Percentiles rank a stretch among this genome's conserved stretches.
Conservation (phyloP, 2,113 vertebrate species). For the Caranx melampygus region DNA sequence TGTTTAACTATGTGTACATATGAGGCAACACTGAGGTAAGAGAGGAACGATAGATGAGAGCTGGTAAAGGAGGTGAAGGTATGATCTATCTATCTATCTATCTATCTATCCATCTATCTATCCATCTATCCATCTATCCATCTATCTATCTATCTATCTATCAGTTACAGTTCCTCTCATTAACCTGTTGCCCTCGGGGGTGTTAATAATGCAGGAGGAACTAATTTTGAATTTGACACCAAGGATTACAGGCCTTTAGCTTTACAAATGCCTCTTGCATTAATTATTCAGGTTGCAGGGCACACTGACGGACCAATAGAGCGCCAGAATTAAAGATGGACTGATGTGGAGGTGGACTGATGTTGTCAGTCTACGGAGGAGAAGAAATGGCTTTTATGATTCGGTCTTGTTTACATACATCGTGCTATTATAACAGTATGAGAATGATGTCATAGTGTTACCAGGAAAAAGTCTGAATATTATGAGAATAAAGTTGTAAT, state of each 20-base stretch:
- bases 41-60: neutral
- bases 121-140: constrained; percentile 29
- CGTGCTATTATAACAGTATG: no score
- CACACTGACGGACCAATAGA: constrained; percentile 75
- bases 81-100: constrained; percentile 18
- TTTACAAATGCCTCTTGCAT: constrained; percentile 89
- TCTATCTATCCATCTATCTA: constrained; percentile 32
- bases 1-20: constrained; percentile 66
- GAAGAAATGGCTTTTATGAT: no score
- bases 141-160: constrained; percentile 63
- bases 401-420: no score
- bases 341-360: constrained; percentile 70
- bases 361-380: neutral
- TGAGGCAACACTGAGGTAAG: constrained; percentile 27
- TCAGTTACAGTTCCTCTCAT: constrained; percentile 60
- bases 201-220: constrained; percentile 89
- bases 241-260: constrained; percentile 87
- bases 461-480: no score
- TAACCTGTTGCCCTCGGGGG: constrained; percentile 73
- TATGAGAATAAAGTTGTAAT: no score
- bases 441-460: no score
- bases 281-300: constrained; percentile 88
- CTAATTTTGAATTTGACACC: constrained; percentile 93
- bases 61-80: neutral
- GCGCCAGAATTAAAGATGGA: constrained; percentile 45